A percentile compares a stretch with the other conserved stretches of the same genome.
Conservation (phyloP, 1,140 invertebrate species). For the Trichonephila clavata region DNA sequence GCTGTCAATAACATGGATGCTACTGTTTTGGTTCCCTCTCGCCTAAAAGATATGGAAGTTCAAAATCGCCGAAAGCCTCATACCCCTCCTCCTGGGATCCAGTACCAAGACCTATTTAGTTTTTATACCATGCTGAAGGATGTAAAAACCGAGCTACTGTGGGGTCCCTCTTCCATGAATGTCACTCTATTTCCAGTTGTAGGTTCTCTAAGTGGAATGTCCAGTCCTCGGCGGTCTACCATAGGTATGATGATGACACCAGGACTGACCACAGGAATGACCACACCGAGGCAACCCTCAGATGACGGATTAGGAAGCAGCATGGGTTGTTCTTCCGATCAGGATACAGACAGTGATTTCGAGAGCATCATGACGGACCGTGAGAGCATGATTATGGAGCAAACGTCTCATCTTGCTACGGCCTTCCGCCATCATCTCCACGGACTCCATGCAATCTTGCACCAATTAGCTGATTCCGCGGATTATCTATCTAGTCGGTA, state of each 20-base stretch:
- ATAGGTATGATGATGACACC: constrained; percentile 59
- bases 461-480: constrained; percentile 90
- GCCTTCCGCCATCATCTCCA: constrained; percentile 88
- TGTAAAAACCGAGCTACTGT: constrained; percentile 91
- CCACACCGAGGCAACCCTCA: constrained; percentile 61
- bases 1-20: constrained; percentile 94
- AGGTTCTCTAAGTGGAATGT: constrained; percentile 59
- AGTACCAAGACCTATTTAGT: constrained; percentile 89
- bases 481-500: constrained; percentile 91
- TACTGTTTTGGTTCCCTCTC: constrained; percentile 92
- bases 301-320: constrained; percentile 77
- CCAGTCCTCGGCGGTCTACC: constrained; percentile 29
- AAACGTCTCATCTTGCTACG: constrained; percentile 83
- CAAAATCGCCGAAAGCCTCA: constrained; percentile 82
- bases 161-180: constrained; percentile 83
- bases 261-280: constrained; percentile 67
- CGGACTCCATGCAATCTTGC: constrained; percentile 89
- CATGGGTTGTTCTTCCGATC: constrained; percentile 71
- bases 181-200: constrained; percentile 79
- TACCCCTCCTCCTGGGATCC: constrained; percentile 48
- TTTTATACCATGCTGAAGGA: constrained; percentile 91
- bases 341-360: constrained; percentile 77
- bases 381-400: constrained; percentile 75
- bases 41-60: constrained; percentile 90
- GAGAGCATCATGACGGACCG: constrained; percentile 76